Percentiles rank a stretch among this genome's conserved stretches.
These are phyloP conservation scores for Oncorhynchus tshawytscha DNA, from an alignment of 2,113 vertebrate species.

Conservation along the genomic window DNA sequence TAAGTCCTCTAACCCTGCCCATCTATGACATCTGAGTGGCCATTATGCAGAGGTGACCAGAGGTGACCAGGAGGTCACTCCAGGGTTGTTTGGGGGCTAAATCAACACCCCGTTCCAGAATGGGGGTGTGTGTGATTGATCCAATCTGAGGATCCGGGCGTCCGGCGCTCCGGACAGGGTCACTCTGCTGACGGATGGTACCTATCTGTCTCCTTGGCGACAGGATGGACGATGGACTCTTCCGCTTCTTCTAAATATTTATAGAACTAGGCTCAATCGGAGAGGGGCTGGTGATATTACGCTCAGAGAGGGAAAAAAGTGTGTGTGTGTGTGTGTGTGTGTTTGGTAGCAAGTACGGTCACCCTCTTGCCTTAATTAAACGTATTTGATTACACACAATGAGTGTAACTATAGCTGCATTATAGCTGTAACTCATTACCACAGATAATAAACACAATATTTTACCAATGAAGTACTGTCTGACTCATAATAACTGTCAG, in stretches of 20 bases:
- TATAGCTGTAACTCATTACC: background rate
- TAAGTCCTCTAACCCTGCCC: background rate
- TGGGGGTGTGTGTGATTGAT: slow-evolving; percentile 56
- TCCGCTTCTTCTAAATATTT: slow-evolving; percentile 74
- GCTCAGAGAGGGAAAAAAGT: background rate
- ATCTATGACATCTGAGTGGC: slow-evolving; percentile 59
- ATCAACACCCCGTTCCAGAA: slow-evolving; percentile 66
- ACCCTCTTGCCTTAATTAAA: background rate
- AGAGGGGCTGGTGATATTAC: slow-evolving; percentile 37
- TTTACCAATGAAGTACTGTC: slow-evolving; percentile 13
- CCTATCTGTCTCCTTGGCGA: slow-evolving; percentile 67
- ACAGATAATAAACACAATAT: background rate
- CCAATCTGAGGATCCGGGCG: slow-evolving; percentile 34
- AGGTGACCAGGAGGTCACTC: slow-evolving; percentile 53
- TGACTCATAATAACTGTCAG: slow-evolving; percentile 24
- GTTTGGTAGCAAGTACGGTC: background rate
- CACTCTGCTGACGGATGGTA: slow-evolving; percentile 48
- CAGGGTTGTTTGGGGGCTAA: slow-evolving; percentile 35
- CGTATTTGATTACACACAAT: background rate
- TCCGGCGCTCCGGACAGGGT: slow-evolving; percentile 34
- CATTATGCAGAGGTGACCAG: slow-evolving; percentile 22
- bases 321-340: slow-evolving; percentile 17
- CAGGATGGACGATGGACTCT: slow-evolving; percentile 63
- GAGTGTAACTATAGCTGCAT: background rate
- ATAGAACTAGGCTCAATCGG: slow-evolving; percentile 58